phyloP scores from a whole-genome alignment of 53 echinoderm and acorn worm genomes.

The Temnopleurus reevesii region DNA sequence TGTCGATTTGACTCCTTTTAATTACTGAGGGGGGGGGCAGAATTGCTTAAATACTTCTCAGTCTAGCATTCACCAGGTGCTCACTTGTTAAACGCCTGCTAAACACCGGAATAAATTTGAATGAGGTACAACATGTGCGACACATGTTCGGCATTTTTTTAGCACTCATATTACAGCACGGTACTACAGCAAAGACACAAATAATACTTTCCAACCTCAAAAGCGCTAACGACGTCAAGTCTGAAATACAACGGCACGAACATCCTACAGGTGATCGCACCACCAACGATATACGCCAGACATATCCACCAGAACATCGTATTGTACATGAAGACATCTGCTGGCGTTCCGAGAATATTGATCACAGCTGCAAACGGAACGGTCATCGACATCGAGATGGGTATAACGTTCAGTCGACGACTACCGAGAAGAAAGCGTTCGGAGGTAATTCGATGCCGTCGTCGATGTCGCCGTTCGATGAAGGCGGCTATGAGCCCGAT shows the following conservation, averaged over 20 bases:
- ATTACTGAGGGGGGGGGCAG: too few species aligned
- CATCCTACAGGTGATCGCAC: conserved; percentile 47
- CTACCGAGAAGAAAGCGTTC: conserved; percentile 74
- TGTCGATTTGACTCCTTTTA: too few species aligned
- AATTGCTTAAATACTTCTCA: too few species aligned
- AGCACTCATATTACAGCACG: too few species aligned
- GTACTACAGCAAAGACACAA: too few species aligned
- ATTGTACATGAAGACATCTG: conserved; percentile 69
- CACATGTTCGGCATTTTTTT: too few species aligned
- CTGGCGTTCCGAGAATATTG: conserved; percentile 74
- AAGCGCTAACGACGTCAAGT: conserved; percentile 65
- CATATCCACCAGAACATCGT: conserved; percentile 67
- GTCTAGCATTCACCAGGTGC: too few species aligned
- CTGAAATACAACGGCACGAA: conserved; percentile 71
- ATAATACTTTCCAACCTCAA: conserved; percentile 70
- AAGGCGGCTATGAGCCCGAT: conserved; percentile 67
- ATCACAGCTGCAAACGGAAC: conserved; percentile 76
- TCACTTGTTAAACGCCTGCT: too few species aligned
- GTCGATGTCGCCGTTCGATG: conserved; percentile 50
- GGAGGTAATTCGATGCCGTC: conserved; percentile 60
- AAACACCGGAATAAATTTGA: too few species aligned
- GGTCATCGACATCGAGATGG: conserved; percentile 67
- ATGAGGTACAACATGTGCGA: too few species aligned
- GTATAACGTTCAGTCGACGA: conserved; percentile 64
- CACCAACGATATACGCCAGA: conserved; percentile 57